Base-by-base conservation (phyloP, 2,113 vertebrate genomes). In the Heptranchias perlo region DNA sequence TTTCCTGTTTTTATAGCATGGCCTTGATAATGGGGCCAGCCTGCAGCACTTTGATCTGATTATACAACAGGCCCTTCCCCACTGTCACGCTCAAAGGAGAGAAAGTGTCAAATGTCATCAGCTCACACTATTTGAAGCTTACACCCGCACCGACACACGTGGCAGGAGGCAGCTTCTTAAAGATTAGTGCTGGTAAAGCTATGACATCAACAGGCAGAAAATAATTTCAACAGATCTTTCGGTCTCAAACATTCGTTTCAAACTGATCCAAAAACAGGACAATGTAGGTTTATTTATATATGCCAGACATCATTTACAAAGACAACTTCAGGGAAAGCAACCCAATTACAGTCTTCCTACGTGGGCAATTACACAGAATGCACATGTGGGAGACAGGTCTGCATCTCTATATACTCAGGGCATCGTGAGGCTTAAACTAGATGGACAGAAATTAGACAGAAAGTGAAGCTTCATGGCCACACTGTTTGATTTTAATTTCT, bases 401-500 rank as follows among this genome's bases (percentile, higher is more conserved):
- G 18, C 13, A 18, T 95, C 93, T 94, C 54, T 21, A 62, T 94
- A 94, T 39, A 44, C 39, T 49, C 4, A n/a, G 39, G 64, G 64
- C 64, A 67, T 35, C 28, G 10, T 49, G 62, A 31, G 25, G 93
- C 25, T 67, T 67, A 69, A 69, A 69, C 11, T 47, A 95, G 64
- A 95, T 95, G 18, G 93, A 95, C 64, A 95, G n/a, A 95, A 67
- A 69, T 69, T 95, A 6, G 93, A 95, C 64, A 95, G n/a, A 95
- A 67, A 69, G 11, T 67, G 93, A 95, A 69, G 44, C 44, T 69
- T 67, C 23, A 49, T 69, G 64, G 44, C 39, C 39, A 62, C 44
- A 69, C 23, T 95, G 93, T 95, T 95, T 95, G 93, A 95, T 95
- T 95, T 95, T 95, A 49, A 95, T 95, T 47, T 95, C 64, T 54